Evolutionary conservation across 2,888 invertebrate species (phyloP), one percentile per base, ranked within the genome.

Genomic region (Thymelicus lineola): DNA sequence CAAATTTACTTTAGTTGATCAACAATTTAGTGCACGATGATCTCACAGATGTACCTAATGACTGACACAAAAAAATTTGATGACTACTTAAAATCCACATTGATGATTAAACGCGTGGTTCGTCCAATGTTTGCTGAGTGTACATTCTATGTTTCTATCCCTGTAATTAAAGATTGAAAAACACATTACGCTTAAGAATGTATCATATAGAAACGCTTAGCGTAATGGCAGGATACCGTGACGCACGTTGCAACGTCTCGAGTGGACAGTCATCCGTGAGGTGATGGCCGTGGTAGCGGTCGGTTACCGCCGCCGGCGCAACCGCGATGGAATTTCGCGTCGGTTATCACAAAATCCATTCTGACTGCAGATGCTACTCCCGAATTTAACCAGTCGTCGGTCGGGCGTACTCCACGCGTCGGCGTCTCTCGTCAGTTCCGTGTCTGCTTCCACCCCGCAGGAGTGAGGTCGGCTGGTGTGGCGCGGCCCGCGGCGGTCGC

Each of bases 401-500:
- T 60, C 66, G 28, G 66, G 60, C 60, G 53, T 14, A 38, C 70
- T 63, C 45, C 68, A 63, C 72, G 73, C 70, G 71, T 70, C 77
- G 79, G 79, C 80, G 79, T 76, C 77, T 81, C 80, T 82, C 83
- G 84, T 82, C 86, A 76, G 84, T 80, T 75, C 80, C 80, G 81
- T 77, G 82, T 78, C 79, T 76, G 78, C 79, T 79, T 75, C 80
- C 79, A 80, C 78, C 76, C 79, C 73, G 55, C 78, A 74, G 74
- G 75, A 76, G 80, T 79, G 79, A 77, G 78, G 79, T 79, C 78
- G 80, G 76, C 74, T 76, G 79, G 88, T 66, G 66, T 38, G 66
- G 66, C 66, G 60, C 61, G 98, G 90, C 82, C 97, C 83, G 98
- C 98, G 55, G 97, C 96, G 67, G 96, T 95, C 97, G 97, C 84